Percentiles rank a stretch among this genome's conserved stretches.
These are phyloP conservation scores for Gallinago solitaria DNA, from an alignment of 2,797 vertebrate genomes.

Conservation along the genomic window DNA sequence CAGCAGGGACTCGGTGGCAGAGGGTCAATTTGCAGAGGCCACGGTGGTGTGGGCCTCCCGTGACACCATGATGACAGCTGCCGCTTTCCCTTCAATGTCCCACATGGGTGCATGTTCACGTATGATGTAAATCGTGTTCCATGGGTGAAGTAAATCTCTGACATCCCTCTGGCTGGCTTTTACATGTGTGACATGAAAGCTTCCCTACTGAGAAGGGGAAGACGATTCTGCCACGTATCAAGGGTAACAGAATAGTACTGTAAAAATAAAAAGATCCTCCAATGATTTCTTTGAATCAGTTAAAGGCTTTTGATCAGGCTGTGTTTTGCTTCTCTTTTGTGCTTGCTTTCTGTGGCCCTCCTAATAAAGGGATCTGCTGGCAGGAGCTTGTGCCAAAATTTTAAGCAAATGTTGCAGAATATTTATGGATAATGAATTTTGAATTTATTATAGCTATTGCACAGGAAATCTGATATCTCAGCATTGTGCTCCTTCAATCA, in stretches of 20 bases:
- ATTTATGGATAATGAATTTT: conserved; percentile 34
- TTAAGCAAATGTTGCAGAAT: conserved; percentile 43
- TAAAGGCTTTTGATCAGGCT: background rate
- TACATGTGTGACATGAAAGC: background rate
- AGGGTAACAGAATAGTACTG: background rate
- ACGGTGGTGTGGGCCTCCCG: background rate
- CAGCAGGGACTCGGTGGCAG: background rate
- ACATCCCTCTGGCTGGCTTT: background rate
- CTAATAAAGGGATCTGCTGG: background rate
- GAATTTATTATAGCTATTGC: conserved; percentile 37
- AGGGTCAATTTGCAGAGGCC: background rate
- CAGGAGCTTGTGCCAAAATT: background rate
- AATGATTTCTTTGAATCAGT: background rate
- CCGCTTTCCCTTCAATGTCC: background rate
- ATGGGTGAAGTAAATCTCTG: background rate
- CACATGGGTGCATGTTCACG: background rate
- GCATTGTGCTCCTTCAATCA: background rate
- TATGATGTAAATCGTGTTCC: background rate
- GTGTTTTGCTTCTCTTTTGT: background rate
- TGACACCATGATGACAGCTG: background rate
- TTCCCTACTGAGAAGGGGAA: background rate
- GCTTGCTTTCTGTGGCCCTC: background rate
- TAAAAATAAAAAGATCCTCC: background rate
- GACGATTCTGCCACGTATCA: background rate
- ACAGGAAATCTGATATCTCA: conserved; percentile 12